phyloP scores from a whole-genome alignment of 2,888 invertebrate species.

The Phalera bucephala region DNA sequence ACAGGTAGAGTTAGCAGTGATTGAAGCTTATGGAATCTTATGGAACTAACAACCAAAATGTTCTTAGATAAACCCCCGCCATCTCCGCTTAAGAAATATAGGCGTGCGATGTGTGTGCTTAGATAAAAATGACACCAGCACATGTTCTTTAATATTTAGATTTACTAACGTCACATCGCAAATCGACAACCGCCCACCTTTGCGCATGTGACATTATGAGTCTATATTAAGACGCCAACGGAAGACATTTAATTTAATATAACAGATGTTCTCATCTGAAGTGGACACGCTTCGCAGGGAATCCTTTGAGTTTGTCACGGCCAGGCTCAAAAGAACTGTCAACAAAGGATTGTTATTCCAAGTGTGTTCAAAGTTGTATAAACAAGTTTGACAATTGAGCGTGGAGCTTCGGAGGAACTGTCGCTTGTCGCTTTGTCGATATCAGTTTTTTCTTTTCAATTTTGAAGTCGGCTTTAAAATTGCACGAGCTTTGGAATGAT shows the following conservation, averaged over 20 bases:
- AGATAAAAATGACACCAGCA: too few relatives aligned
- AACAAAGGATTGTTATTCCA: constrained; percentile 73
- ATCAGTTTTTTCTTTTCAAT: not conserved
- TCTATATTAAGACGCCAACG: constrained; percentile 48
- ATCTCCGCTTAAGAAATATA: too few relatives aligned
- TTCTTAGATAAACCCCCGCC: too few relatives aligned
- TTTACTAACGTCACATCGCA: constrained; percentile 16
- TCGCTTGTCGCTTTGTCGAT: not conserved
- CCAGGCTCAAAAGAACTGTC: constrained; percentile 64
- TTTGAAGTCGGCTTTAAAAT: not conserved
- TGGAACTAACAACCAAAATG: too few relatives aligned
- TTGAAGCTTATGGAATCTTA: too few relatives aligned
- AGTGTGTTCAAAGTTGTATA: constrained; percentile 67
- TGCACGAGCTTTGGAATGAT: too few relatives aligned
- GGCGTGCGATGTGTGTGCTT: too few relatives aligned
- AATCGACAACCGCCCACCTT: constrained; percentile 33
- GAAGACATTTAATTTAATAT: constrained; percentile 71
- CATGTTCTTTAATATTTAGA: not conserved
- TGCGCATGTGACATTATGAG: constrained; percentile 39
- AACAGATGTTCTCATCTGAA: constrained; percentile 66
- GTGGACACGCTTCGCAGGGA: constrained; percentile 59
- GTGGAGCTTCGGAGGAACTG: constrained; percentile 15
- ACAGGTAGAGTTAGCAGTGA: too few relatives aligned
- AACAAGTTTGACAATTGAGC: constrained; percentile 66
- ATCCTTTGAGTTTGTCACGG: constrained; percentile 72